These are phyloP conservation scores for Boloria selene DNA, from an alignment of 2,888 invertebrate genomes.

Conservation along the genomic window DNA sequence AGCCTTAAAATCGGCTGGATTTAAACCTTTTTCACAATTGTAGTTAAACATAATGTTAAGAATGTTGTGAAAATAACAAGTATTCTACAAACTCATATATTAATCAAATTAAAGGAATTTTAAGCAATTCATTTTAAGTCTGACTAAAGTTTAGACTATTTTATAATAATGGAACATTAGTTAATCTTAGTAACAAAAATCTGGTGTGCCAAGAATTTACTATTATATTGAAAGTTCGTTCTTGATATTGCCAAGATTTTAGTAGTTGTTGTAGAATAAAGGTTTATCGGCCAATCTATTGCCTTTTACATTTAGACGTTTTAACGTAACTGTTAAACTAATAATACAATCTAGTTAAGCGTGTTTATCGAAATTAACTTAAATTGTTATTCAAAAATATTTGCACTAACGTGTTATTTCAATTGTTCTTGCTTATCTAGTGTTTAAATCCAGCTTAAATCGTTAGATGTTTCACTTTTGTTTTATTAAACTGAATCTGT, in stretches of 20 bases:
- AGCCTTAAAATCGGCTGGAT: constrained; percentile 55
- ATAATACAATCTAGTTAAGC: constrained; percentile 48
- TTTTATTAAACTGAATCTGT: constrained; percentile 72
- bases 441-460: constrained; percentile 72
- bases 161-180: background rate
- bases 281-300: constrained; percentile 63
- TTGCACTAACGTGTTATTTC: constrained; percentile 58
- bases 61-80: too few species aligned
- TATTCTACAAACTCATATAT: background rate
- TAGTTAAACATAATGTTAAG: background rate
- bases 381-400: constrained; percentile 47
- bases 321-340: constrained; percentile 50
- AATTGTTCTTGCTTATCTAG: constrained; percentile 57
- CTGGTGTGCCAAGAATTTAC: constrained; percentile 18
- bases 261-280: constrained; percentile 16
- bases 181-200: background rate
- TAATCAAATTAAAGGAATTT: background rate
- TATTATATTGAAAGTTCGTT: constrained; percentile 2
- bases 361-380: constrained; percentile 40
- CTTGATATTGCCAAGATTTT: constrained; percentile 19
- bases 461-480: constrained; percentile 40
- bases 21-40: constrained; percentile 51
- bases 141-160: background rate
- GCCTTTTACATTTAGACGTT: constrained; percentile 57
- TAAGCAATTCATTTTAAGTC: background rate